Base-by-base conservation (phyloP, 1,140 invertebrate species). In the Batillaria attramentaria region DNA sequence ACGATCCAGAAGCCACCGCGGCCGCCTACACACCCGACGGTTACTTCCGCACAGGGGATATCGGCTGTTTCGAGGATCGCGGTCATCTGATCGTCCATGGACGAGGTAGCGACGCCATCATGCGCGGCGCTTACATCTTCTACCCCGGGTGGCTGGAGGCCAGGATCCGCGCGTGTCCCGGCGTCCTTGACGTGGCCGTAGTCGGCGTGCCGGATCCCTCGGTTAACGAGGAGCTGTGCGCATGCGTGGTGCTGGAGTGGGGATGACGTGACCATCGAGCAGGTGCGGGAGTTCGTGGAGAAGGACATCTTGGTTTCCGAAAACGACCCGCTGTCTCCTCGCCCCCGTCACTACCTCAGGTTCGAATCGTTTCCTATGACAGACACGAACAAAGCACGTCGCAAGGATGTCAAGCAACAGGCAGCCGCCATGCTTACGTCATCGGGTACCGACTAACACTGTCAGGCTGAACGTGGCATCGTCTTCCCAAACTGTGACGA, bases 1-100 rank as follows among this genome's bases (percentile, higher is more conserved):
- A 60, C 13, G 28, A 65, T 28, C 2, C 16, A n/a, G 18, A 62
- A 10, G 57, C 54, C 33, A 42, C 72, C 10, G 70, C 72, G 66
- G n/a, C 70, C 6, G 73, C 60, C 43, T 65, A 74, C 33, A 43
- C 72, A 3, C 68, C 72, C 31, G 41, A 60, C n/a, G 37, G 65
- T 16, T 66, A 18, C 2, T n/a, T 66, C 33, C 65, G 65, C 16
- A n/a, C 33, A 35, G 65, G 65, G 16, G 65, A 66, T 31, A 66
- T 66, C 1, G 65, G 65, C 18, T 24, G 18, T 16, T 31, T 66
- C 65, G 33, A 18, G 1, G n/a, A 20, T 35, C 18, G 33, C 18
- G 65, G 65, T 35, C 65, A 66, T 16, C 65, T 66, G 18, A 66
- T n/a, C 4, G 65, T 66, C 2, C 20, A 31, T n/a, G 65, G 65